Evolutionary conservation across 1,140 invertebrate genomes (phyloP).

Genomic region (Scaptomyza hsui): DNA sequence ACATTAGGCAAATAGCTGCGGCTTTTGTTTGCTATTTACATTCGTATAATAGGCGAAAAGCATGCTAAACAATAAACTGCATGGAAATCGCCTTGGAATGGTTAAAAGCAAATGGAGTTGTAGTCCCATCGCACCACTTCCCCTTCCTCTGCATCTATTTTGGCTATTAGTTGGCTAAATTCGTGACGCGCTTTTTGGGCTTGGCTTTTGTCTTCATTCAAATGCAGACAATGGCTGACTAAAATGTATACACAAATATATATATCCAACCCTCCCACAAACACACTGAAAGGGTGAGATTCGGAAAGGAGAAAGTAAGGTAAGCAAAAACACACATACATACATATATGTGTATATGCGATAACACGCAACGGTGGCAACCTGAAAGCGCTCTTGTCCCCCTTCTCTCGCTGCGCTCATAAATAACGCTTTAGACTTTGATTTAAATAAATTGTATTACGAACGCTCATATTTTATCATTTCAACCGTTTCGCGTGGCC

Average conservation of each 20-base stretch:
- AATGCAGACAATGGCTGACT: slow-evolving; percentile 72
- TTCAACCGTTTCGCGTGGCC: slow-evolving; percentile 55
- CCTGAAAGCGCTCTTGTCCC: not conserved
- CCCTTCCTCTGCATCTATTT: slow-evolving; percentile 58
- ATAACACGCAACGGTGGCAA: slow-evolving; percentile 17
- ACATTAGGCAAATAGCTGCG: slow-evolving; percentile 66
- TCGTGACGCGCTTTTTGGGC: slow-evolving; percentile 76
- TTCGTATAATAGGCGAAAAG: slow-evolving; percentile 69
- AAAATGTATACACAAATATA: slow-evolving; percentile 50
- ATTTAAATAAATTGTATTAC: slow-evolving; percentile 82
- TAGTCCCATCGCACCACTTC: slow-evolving; percentile 4
- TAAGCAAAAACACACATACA: not conserved
- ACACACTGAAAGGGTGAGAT: slow-evolving; percentile 9
- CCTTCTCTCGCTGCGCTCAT: slow-evolving; percentile 52
- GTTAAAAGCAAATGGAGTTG: slow-evolving; percentile 79
- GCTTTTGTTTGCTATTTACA: slow-evolving; percentile 62
- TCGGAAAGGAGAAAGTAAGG: slow-evolving; percentile 3
- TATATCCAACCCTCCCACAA: slow-evolving; percentile 22
- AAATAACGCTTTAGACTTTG: slow-evolving; percentile 82
- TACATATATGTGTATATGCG: not conserved
- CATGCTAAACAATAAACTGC: slow-evolving; percentile 75
- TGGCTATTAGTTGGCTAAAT: slow-evolving; percentile 64
- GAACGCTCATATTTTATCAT: slow-evolving; percentile 79
- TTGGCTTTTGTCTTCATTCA: slow-evolving; percentile 79
- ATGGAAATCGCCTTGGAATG: slow-evolving; percentile 40